These are phyloP conservation scores for Drosophila sproati DNA, from an alignment of 1,140 invertebrate species.

Conservation along the genomic window DNA sequence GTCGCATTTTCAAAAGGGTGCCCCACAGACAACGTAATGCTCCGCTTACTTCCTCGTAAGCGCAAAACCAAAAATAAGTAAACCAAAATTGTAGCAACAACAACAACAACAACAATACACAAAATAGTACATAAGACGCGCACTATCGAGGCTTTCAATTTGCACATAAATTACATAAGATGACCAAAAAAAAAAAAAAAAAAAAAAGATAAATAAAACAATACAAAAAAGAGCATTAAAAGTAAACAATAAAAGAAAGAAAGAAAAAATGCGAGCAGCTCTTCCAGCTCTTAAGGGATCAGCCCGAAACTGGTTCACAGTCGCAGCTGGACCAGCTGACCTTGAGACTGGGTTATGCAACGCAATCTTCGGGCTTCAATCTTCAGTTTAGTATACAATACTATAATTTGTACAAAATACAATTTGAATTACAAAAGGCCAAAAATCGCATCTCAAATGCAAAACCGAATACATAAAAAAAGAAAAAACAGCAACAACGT, in stretches of 20 bases:
- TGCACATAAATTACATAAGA: slow-evolving; percentile 81
- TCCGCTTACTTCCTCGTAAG: slow-evolving; percentile 75
- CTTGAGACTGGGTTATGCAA: slow-evolving; percentile 70
- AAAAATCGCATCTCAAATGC: slow-evolving; percentile 49
- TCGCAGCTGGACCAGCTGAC: slow-evolving; percentile 65
- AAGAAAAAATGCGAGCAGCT: slow-evolving; percentile 6
- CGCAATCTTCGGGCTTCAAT: slow-evolving; percentile 41
- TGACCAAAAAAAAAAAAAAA: slow-evolving; percentile 50
- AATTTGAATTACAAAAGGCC: slow-evolving; percentile 61
- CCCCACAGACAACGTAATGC: slow-evolving; percentile 70
- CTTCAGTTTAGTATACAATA: slow-evolving; percentile 23
- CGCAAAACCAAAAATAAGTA: slow-evolving; percentile 8
- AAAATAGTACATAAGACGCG: slow-evolving; percentile 23
- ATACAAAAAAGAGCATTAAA: slow-evolving; percentile 9
- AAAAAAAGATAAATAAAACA: slow-evolving; percentile 5
- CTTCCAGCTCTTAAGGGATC: slow-evolving; percentile 46
- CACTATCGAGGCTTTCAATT: slow-evolving; percentile 73
- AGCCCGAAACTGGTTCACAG: slow-evolving; percentile 56
- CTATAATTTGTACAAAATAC: too few relatives aligned
- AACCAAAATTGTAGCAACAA: background rate
- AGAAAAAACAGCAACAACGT: slow-evolving; percentile 17
- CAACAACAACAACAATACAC: slow-evolving; percentile 4
- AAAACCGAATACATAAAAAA: background rate
- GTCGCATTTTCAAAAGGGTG: slow-evolving; percentile 61
- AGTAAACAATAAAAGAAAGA: slow-evolving; percentile 33